Base-by-base conservation (phyloP, 1,140 invertebrate genomes). In the Chymomyza costata region DNA sequence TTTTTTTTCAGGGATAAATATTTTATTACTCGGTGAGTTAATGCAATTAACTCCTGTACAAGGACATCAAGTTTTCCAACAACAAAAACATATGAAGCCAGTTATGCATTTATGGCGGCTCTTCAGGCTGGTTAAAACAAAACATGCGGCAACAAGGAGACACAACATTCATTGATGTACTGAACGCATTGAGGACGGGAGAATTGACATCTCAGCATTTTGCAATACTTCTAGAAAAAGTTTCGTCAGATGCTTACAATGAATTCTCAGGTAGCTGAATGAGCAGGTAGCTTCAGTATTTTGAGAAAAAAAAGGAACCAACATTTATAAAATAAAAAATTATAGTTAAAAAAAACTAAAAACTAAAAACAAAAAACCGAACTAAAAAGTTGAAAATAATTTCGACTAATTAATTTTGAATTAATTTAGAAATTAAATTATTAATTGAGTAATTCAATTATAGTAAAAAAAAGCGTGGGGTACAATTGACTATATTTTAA, bases 61-160 rank as follows among this genome's bases (percentile, higher is more conserved):
- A 66, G 71, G 65, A 56, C 15, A 59, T 62, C 65, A 65, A 57
- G 71, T 82, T 6, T 86, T 83, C 57, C 34, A 83, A 15, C 83
- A 86, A 60, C 82, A 78, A 28, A 30, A 57, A 65, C 41, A 41
- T 13, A 59, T 78, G 55, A 43, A 49, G 7, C 73, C 71, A 39
- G 80, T 67, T 50, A 71, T 62, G 56, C 60, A 85, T 57, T 60
- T 86, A 37, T 86, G 74, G 82, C 65, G 66, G 44, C 49, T 51
- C 44, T 83, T 86, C 35, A 46, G 35, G 1, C 54, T 86, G n/a
- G 56, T 76, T 53, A 74, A 86, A 65, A 52, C 53, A 85, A 41
- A 86, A 86, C 43, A 86, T 85, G 84, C 50, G 63, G 6, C 76
- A 69, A 51, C 69, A 81, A 63, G 57, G 58, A 40, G 60, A 66